Evolutionary conservation across 1,140 invertebrate genomes (phyloP).

Genomic region (Drosophila sulfurigaster): DNA sequence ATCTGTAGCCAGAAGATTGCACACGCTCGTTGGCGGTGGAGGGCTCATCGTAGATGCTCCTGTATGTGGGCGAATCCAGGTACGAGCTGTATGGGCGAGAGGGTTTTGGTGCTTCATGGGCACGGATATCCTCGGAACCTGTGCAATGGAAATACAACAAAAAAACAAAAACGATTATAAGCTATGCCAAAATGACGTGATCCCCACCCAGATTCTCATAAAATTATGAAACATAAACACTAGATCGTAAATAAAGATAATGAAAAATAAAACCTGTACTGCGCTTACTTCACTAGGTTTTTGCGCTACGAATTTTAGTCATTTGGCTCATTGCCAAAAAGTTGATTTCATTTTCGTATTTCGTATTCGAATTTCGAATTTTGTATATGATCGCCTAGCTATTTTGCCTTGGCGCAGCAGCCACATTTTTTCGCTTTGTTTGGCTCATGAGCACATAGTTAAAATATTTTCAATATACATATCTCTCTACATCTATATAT

Average conservation of each 20-base stretch:
- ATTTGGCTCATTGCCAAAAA: slow-evolving; percentile 71
- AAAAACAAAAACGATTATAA: slow-evolving; percentile 13
- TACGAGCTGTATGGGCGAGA: slow-evolving; percentile 86
- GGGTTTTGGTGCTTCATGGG: slow-evolving; percentile 87
- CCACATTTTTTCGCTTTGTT: slow-evolving; percentile 65
- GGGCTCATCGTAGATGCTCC: slow-evolving; percentile 94
- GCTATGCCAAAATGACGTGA: background rate
- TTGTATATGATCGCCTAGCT: slow-evolving; percentile 51
- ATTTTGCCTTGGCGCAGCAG: slow-evolving; percentile 52
- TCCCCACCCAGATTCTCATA: background rate
- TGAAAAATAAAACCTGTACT: background rate
- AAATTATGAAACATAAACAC: background rate
- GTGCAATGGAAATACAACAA: slow-evolving; percentile 42
- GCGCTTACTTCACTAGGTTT: slow-evolving; percentile 63
- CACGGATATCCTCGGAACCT: slow-evolving; percentile 96
- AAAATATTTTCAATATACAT: slow-evolving; percentile 67
- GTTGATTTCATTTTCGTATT: slow-evolving; percentile 70
- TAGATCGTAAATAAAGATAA: slow-evolving; percentile 11
- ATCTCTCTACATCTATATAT: slow-evolving; percentile 27
- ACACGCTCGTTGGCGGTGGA: slow-evolving; percentile 92
- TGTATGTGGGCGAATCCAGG: slow-evolving; percentile 86
- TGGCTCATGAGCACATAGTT: slow-evolving; percentile 70
- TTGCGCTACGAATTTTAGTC: slow-evolving; percentile 59
- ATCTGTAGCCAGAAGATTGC: slow-evolving; percentile 93
- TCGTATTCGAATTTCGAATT: slow-evolving; percentile 45